phyloP scores from a whole-genome alignment of 2,113 vertebrate genomes.

The Pluvialis apricaria region DNA sequence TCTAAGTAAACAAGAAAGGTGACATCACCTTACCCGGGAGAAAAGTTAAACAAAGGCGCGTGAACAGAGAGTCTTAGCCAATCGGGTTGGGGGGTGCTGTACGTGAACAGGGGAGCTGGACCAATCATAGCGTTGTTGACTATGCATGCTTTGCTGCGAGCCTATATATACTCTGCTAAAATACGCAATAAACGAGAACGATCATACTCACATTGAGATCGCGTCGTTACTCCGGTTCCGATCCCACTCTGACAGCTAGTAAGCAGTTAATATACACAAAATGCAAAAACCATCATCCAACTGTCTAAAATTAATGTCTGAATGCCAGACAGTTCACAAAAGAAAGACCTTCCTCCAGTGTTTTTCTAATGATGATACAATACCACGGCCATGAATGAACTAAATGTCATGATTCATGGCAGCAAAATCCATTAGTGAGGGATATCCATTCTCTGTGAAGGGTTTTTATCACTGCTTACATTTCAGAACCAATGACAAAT shows the following conservation, averaged over 20 bases:
- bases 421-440: constrained; percentile 4
- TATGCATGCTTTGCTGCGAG: too few relatives aligned
- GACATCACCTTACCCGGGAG: too few relatives aligned
- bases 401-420: not conserved
- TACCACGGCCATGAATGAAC: constrained; percentile 11
- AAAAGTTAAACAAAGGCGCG: too few relatives aligned
- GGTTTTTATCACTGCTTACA: constrained; percentile 6
- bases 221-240: too few relatives aligned
- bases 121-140: too few relatives aligned
- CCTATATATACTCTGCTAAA: too few relatives aligned
- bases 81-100: too few relatives aligned
- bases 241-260: not conserved
- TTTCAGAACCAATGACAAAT: not conserved
- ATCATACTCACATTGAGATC: too few relatives aligned
- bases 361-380: constrained; percentile 19
- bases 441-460: not conserved
- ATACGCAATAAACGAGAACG: too few relatives aligned
- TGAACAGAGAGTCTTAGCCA: too few relatives aligned
- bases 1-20: too few relatives aligned
- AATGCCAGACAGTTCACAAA: constrained; percentile 11
- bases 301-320: not conserved
- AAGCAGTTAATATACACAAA: not conserved
- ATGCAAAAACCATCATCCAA: not conserved
- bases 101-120: too few relatives aligned
- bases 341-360: not conserved